Evolutionary conservation across 1,140 invertebrate species (phyloP).

Genomic region (Eriocheir sinensis): DNA sequence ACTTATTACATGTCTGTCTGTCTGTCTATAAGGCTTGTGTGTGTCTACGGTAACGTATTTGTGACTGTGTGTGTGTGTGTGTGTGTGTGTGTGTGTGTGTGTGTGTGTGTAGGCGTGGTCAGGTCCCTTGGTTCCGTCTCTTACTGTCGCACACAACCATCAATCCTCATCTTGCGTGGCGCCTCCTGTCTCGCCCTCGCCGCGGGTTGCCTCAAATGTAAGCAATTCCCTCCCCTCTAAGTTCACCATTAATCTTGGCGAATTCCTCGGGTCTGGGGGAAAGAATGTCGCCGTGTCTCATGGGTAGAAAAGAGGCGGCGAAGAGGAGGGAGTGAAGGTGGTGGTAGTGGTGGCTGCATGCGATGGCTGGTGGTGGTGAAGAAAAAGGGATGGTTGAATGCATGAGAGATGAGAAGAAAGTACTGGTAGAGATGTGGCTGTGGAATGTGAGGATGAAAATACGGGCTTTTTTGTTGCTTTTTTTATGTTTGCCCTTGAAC

Average conservation of each 20-base stretch:
- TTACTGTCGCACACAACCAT: not conserved
- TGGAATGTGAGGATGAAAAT: not conserved
- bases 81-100: not conserved
- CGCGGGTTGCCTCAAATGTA: constrained; percentile 7
- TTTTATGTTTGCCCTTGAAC: no score
- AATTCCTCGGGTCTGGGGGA: not conserved
- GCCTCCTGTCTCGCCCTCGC: not conserved
- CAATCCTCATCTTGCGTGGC: not conserved
- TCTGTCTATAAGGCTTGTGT: no score
- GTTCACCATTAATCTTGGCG: not conserved
- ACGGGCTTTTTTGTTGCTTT: no score
- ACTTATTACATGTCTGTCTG: not conserved
- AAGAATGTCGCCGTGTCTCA: not conserved
- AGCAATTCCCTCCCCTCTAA: not conserved
- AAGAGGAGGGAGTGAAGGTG: not conserved
- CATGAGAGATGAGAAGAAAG: not conserved
- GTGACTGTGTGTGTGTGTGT: no score
- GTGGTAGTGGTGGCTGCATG: no score
- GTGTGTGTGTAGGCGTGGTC: not conserved
- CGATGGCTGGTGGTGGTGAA: no score
- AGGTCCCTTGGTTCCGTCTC: not conserved
- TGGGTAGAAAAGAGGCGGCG: not conserved
- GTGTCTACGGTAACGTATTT: no score
- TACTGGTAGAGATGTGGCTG: not conserved
- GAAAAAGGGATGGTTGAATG: not conserved